A percentile compares a stretch with the other conserved stretches of the same genome.
Evolutionary conservation across 37 sponge, comb jelly and placozoan genomes (phyloP).

Genomic region (Crambe crambe): DNA sequence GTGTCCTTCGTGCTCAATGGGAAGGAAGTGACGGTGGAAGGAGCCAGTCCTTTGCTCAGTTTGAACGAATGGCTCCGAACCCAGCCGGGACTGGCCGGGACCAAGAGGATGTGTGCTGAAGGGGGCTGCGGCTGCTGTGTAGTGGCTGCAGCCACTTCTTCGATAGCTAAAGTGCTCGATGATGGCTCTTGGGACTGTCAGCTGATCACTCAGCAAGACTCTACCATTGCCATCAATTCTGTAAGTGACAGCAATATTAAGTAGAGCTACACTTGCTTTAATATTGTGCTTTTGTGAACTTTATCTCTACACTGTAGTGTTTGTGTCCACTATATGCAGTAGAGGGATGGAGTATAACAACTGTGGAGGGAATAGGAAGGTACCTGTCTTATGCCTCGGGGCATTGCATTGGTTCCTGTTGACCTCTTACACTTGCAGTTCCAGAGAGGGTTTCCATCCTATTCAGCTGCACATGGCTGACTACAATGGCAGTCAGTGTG

Average conservation of each 20-base stretch:
- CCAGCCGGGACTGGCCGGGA: constrained; percentile 70
- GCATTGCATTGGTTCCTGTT: no score
- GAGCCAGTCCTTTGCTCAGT: constrained; percentile 39
- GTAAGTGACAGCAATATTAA: constrained; percentile 36
- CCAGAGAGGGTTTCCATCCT: constrained; percentile 19
- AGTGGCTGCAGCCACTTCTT: constrained; percentile 29
- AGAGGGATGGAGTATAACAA: constrained; percentile 75
- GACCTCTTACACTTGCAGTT: neutral
- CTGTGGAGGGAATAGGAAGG: constrained; percentile 82
- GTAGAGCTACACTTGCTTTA: neutral
- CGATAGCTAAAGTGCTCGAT: neutral
- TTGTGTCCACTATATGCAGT: constrained; percentile 76
- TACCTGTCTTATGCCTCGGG: constrained; percentile 6
- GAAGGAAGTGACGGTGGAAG: constrained; percentile 13
- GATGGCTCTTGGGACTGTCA: neutral
- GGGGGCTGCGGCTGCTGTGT: constrained; percentile 86
- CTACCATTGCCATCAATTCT: constrained; percentile 68
- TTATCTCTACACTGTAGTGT: constrained; percentile 30
- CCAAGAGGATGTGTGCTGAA: constrained; percentile 84
- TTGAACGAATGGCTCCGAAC: constrained; percentile 73
- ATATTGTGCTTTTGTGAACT: neutral
- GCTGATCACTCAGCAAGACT: constrained; percentile 33
- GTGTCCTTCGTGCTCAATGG: constrained; percentile 68
- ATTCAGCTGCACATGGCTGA: constrained; percentile 44
- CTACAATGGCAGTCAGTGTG: constrained; percentile 69